Percentiles rank a stretch among this genome's conserved stretches.
phyloP scores from a whole-genome alignment of 2,797 vertebrate genomes.

The Coregonus sp. region DNA sequence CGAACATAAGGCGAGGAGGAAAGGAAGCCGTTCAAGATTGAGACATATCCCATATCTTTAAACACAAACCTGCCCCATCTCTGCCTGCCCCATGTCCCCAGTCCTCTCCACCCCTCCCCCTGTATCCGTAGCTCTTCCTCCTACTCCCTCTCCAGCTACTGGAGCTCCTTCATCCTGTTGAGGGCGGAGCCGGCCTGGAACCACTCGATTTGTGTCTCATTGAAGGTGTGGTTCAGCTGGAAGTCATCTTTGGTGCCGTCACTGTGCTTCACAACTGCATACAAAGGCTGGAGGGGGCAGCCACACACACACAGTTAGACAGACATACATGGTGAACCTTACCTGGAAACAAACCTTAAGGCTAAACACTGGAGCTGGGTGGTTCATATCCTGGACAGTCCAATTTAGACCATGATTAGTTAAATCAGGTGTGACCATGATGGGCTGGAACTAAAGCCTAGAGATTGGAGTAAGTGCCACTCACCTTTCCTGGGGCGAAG shows the following conservation, averaged over 20 bases:
- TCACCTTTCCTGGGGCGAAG: slow-evolving; percentile 88
- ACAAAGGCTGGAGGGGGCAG: slow-evolving; percentile 73
- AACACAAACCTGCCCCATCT: not conserved
- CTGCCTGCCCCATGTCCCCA: too few species aligned
- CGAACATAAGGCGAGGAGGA: not conserved
- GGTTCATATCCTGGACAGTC: not conserved
- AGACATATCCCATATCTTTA: not conserved
- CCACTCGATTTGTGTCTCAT: slow-evolving; percentile 95
- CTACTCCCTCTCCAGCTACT: slow-evolving; percentile 29
- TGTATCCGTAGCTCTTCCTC: slow-evolving; percentile 11
- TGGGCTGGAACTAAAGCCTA: not conserved
- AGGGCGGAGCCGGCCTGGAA: slow-evolving; percentile 93
- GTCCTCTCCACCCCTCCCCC: not conserved
- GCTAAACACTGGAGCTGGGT: not conserved
- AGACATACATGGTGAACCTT: not conserved
- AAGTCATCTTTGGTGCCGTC: slow-evolving; percentile 87
- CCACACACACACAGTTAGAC: slow-evolving; percentile 19
- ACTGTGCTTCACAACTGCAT: slow-evolving; percentile 87
- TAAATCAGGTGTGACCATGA: not conserved
- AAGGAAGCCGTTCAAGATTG: not conserved
- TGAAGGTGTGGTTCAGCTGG: slow-evolving; percentile 92
- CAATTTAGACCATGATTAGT: not conserved
- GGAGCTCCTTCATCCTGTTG: slow-evolving; percentile 91
- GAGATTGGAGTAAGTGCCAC: not conserved
- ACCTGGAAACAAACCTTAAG: not conserved